Evolutionary conservation across 2,888 invertebrate species (phyloP).

Genomic region (Apeira syringaria): DNA sequence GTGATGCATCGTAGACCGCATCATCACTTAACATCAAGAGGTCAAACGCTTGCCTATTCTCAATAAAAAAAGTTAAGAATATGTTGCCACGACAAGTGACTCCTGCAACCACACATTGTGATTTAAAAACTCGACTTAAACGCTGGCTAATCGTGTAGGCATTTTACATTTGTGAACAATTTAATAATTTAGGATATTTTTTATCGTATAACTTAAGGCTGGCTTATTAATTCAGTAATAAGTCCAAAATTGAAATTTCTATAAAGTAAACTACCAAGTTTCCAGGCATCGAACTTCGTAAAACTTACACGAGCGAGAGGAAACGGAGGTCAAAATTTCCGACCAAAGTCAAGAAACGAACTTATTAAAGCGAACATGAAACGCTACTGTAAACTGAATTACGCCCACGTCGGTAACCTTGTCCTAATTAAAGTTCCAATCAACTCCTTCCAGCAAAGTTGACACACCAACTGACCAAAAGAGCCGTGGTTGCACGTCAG

Average conservation of each 20-base stretch:
- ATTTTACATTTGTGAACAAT: too few relatives aligned
- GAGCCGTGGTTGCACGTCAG: conserved; percentile 51
- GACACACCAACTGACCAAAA: conserved; percentile 71
- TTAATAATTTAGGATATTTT: too few relatives aligned
- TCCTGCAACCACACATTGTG: too few relatives aligned
- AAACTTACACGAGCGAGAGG: conserved; percentile 5
- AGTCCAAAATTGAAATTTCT: background rate
- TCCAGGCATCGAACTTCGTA: conserved; percentile 1
- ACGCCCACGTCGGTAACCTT: conserved; percentile 64
- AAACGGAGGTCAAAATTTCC: conserved; percentile 13
- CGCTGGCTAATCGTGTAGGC: too few relatives aligned
- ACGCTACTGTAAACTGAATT: conserved; percentile 45
- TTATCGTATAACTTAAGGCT: too few relatives aligned
- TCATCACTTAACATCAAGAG: too few relatives aligned
- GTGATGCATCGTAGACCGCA: too few relatives aligned
- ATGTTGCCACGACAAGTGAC: too few relatives aligned
- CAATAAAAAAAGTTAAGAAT: too few relatives aligned
- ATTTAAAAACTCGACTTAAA: too few relatives aligned
- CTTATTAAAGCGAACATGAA: conserved; percentile 34
- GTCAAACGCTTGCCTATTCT: too few relatives aligned
- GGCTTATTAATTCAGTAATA: too few relatives aligned
- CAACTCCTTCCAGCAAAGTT: conserved; percentile 69
- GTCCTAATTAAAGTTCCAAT: conserved; percentile 78
- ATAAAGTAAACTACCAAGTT: background rate
- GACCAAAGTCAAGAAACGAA: conserved; percentile 35